phyloP scores from a whole-genome alignment of 2,113 vertebrate genomes.

The Paradoxurus hermaphroditus region DNA sequence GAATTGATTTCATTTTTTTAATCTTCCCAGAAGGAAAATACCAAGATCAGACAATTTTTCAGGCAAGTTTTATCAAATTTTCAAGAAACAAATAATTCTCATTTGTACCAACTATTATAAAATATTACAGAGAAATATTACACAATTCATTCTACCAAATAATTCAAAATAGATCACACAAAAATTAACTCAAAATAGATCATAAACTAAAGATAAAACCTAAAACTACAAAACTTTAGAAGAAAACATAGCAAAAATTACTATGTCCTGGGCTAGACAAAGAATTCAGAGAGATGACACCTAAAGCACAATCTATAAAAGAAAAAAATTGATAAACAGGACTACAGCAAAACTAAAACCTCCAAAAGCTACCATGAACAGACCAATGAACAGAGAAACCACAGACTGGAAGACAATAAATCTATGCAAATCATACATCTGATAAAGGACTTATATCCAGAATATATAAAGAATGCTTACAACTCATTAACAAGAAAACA shows the following conservation, averaged over 20 bases:
- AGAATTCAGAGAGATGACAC: background rate
- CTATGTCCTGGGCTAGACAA: background rate
- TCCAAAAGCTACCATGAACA: background rate
- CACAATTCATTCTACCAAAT: background rate
- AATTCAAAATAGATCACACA: background rate
- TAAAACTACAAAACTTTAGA: background rate
- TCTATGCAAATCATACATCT: background rate
- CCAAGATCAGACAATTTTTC: background rate
- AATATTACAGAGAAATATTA: background rate
- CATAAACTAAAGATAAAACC: background rate
- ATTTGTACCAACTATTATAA: background rate
- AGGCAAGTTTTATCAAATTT: background rate
- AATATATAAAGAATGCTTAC: background rate
- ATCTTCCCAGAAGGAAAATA: background rate
- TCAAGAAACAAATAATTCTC: background rate
- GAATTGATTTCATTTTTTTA: background rate
- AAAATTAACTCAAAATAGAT: background rate
- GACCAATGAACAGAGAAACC: background rate
- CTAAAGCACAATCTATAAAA: background rate
- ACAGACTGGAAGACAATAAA: background rate
- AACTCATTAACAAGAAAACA: slow-evolving; percentile 5
- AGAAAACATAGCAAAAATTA: background rate
- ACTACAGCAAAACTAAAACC: background rate
- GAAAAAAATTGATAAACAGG: background rate
- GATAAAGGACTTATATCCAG: background rate